Conservation (phyloP, 2,797 vertebrate genomes). For the Rhynchonycteris naso region DNA sequence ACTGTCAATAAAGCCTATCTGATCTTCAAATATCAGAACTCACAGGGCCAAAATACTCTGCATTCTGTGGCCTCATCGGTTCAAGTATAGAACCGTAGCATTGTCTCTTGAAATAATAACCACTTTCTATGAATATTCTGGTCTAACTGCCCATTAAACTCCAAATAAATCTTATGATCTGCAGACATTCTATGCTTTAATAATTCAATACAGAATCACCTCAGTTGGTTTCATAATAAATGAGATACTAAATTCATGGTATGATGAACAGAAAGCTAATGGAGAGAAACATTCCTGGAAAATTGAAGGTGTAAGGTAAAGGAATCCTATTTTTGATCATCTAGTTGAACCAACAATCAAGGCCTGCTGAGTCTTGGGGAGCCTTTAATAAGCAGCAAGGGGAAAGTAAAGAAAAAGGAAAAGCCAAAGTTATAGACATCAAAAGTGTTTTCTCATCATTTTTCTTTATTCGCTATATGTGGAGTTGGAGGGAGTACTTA, state of each 20-base stretch:
- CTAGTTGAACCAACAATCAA: slow-evolving; percentile 46
- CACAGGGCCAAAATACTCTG: neutral
- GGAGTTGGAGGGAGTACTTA: neutral
- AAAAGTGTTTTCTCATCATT: slow-evolving; percentile 17
- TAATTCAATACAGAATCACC: slow-evolving; percentile 63
- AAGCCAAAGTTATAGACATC: neutral
- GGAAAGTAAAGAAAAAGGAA: neutral
- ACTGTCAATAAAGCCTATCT: neutral
- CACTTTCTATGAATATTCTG: slow-evolving; percentile 49
- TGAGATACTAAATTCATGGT: slow-evolving; percentile 51
- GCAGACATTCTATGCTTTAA: slow-evolving; percentile 40
- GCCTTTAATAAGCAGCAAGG: neutral
- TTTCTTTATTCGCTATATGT: neutral
- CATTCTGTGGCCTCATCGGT: neutral
- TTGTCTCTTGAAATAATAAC: slow-evolving; percentile 51
- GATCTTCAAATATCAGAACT: slow-evolving; percentile 17
- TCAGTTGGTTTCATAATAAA: slow-evolving; percentile 60
- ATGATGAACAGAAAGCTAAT: slow-evolving; percentile 35
- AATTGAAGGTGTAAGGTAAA: neutral
- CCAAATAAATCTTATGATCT: slow-evolving; percentile 51
- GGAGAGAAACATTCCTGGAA: slow-evolving; percentile 33
- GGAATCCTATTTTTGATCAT: slow-evolving; percentile 24
- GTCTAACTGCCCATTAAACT: slow-evolving; percentile 43
- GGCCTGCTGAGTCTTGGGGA: neutral
- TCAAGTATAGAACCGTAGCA: neutral